These are phyloP conservation scores for Seriola dumerili DNA, from an alignment of 2,113 vertebrate species.

Conservation along the genomic window DNA sequence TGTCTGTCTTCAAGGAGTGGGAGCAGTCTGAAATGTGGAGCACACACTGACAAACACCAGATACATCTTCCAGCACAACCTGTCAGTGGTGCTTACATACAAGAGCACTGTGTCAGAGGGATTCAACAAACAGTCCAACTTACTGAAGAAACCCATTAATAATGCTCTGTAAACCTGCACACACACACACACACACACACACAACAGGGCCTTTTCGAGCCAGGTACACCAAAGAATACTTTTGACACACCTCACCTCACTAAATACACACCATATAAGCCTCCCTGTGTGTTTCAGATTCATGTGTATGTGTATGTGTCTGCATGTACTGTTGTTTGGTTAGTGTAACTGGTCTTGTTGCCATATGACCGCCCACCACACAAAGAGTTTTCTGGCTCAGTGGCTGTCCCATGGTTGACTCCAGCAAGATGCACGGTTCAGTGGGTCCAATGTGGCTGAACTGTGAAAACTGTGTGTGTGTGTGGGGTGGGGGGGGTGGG, in stretches of 20 bases:
- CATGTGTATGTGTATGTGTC: background rate
- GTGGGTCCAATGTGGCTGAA: constrained; percentile 47
- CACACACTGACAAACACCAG: constrained; percentile 42
- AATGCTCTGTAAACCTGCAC: background rate
- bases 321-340: constrained; percentile 30
- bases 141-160: constrained; percentile 13
- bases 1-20: constrained; percentile 69
- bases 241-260: constrained; percentile 37
- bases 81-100: constrained; percentile 40
- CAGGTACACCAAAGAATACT: constrained; percentile 15
- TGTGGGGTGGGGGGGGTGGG: too few relatives aligned
- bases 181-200: constrained; percentile 11
- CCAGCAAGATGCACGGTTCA: constrained; percentile 61
- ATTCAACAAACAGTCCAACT: constrained; percentile 4
- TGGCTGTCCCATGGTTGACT: constrained; percentile 71
- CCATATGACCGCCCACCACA: constrained; percentile 45
- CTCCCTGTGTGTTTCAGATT: background rate
- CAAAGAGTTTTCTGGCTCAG: constrained; percentile 75
- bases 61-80: constrained; percentile 32
- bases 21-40: constrained; percentile 39
- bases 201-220: constrained; percentile 9
- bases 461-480: constrained; percentile 47
- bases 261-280: constrained; percentile 38
- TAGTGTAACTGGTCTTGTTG: constrained; percentile 52
- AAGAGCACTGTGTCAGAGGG: constrained; percentile 1